Percentiles rank a stretch among this genome's conserved stretches.
Evolutionary conservation across 2,113 vertebrate species (phyloP).

Genomic region (Calidris pygmaea): DNA sequence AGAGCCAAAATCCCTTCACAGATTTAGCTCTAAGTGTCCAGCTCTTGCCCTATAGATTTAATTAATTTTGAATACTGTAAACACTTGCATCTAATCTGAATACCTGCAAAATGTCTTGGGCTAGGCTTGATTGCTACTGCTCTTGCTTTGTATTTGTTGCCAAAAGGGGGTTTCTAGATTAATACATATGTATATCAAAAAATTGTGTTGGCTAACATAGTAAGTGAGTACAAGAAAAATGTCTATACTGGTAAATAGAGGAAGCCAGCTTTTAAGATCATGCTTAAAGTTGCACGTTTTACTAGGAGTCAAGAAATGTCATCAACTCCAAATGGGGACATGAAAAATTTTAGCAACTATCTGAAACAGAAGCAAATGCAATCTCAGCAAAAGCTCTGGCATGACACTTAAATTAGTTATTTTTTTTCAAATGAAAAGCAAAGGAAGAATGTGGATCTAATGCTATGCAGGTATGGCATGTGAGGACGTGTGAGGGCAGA

Average conservation of each 20-base stretch:
- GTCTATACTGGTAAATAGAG: background rate
- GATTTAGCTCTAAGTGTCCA: background rate
- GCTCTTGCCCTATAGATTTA: background rate
- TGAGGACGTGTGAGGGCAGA: background rate
- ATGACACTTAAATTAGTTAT: background rate
- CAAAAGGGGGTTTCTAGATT: background rate
- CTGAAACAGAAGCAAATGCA: background rate
- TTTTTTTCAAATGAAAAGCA: background rate
- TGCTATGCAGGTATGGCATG: background rate
- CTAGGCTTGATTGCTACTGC: background rate
- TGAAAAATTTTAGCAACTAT: background rate
- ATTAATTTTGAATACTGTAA: background rate
- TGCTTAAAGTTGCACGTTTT: background rate
- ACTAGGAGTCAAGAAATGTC: background rate
- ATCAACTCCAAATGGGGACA: background rate
- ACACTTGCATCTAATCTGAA: background rate
- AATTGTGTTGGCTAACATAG: background rate
- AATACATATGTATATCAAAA: background rate
- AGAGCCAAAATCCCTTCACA: background rate
- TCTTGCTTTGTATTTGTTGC: background rate
- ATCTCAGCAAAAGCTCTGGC: background rate
- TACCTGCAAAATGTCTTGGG: background rate
- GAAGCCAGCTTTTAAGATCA: background rate
- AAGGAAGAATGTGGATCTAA: background rate
- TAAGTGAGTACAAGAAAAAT: background rate